Conservation (phyloP, 2,113 vertebrate genomes). For the Zeus faber region DNA sequence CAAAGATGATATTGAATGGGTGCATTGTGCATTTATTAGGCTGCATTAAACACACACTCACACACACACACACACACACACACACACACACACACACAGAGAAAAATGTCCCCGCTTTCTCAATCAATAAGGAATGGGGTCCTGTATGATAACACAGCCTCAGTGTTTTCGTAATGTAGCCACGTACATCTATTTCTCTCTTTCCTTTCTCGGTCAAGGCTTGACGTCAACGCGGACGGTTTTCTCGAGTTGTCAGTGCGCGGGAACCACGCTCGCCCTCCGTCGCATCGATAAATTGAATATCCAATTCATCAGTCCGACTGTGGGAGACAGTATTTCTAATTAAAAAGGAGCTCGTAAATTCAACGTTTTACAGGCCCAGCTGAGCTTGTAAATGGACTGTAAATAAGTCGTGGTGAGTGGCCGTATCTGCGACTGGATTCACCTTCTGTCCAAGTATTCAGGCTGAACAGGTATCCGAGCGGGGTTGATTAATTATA, state of each 20-base stretch:
- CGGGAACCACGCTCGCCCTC: conserved; percentile 47
- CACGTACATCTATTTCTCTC: conserved; percentile 47
- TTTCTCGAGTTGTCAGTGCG: conserved; percentile 45
- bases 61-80: conserved; percentile 11
- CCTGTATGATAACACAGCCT: conserved; percentile 46
- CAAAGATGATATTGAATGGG: too few relatives aligned
- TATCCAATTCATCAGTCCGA: conserved; percentile 75
- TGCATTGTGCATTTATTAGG: too few relatives aligned
- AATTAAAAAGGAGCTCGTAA: conserved; percentile 84
- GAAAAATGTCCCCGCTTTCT: background rate
- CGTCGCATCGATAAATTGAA: conserved; percentile 62
- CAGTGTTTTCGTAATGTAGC: conserved; percentile 34
- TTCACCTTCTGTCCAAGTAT: conserved; percentile 43
- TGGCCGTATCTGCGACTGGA: too few relatives aligned
- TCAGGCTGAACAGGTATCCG: conserved; percentile 7
- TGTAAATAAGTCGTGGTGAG: conserved; percentile 58
- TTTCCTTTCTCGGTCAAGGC: conserved; percentile 50
- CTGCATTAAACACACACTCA: conserved; percentile 4
- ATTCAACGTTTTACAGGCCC: conserved; percentile 76
- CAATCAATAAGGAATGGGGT: conserved; percentile 48
- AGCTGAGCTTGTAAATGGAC: conserved; percentile 66
- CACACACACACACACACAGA: conserved; percentile 3
- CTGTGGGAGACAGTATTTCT: conserved; percentile 79
- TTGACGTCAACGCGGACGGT: conserved; percentile 25
- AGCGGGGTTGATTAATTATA: conserved; percentile 20